Evolutionary conservation across 2,888 invertebrate species (phyloP), one percentile per base, ranked within the genome.

Genomic region (Rhaphigaster nebulosa): DNA sequence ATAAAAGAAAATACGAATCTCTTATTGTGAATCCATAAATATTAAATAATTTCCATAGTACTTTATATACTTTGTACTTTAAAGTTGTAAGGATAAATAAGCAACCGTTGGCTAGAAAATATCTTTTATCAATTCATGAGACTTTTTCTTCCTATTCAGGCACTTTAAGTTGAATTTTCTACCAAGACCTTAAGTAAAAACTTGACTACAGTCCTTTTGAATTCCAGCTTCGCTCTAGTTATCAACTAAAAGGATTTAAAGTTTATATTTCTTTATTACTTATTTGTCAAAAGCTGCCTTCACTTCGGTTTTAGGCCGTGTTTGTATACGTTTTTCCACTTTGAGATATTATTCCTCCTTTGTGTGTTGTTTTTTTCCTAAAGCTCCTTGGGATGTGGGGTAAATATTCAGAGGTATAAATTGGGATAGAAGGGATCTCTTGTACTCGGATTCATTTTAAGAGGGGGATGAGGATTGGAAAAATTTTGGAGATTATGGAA

Each of bases 81-180:
- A 70, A 70, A 70, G 18, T 65, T 20, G 34, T 70, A 20, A 20
- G 1, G 20, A 70, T 70, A 38, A 60, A 60, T n/a, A 60, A 20
- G 4, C 0, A 65, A n/a, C 29, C 65, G 3, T 29, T 4, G 65
- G 29, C 34, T 38, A 70, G 70, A 70, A 34, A 34, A 70, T 70
- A 70, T 70, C 15, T 38, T 70, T 70, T 70, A 70, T 70, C 70
- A 70, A 70, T 70, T 70, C 70, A 70, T 70, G 70, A 70, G 70
- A 70, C 70, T 70, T 70, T 70, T 70, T 70, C 70, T 20, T 70
- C 5, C 34, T 15, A 70, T 70, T 34, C 6, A 70, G 70, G 1
- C 34, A 34, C 70, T 70, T 26, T 34, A 38, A 70, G 70, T 70
- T 70, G 70, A 70, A 70, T 70, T 70, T 70, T 34, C 34, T 70